phyloP scores from a whole-genome alignment of 2,888 invertebrate genomes.

The Spicauda simplicius region DNA sequence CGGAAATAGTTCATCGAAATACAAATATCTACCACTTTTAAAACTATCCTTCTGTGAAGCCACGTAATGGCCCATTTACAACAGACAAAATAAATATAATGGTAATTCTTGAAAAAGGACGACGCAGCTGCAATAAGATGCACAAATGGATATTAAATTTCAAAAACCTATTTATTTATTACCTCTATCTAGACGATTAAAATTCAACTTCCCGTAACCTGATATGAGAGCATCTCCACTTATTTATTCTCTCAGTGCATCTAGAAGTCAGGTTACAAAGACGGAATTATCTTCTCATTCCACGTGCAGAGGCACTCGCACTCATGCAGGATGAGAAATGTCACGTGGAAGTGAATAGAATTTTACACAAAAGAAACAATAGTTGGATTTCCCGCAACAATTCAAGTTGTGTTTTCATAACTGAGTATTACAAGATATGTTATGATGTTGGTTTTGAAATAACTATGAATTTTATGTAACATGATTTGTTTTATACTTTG shows the following conservation, averaged over 20 bases:
- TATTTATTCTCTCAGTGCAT: constrained; percentile 12
- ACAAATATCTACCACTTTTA: too few species aligned
- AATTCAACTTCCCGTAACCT: neutral
- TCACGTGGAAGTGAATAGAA: constrained; percentile 10
- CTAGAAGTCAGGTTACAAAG: constrained; percentile 5
- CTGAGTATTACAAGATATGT: neutral
- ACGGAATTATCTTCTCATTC: constrained; percentile 17
- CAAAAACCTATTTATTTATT: too few species aligned
- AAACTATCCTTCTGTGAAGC: too few species aligned
- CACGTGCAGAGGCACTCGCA: constrained; percentile 12
- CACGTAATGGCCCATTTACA: too few species aligned
- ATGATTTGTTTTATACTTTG: neutral
- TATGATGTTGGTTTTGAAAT: neutral
- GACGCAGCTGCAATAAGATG: too few species aligned
- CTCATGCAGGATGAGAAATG: constrained; percentile 10
- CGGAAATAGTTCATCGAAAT: too few species aligned
- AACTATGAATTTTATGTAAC: neutral
- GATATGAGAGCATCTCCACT: neutral
- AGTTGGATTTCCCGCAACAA: neutral
- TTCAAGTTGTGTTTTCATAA: neutral
- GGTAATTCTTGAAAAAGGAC: too few species aligned
- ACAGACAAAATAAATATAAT: too few species aligned
- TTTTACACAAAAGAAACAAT: neutral
- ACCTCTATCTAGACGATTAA: neutral
- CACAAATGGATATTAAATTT: too few species aligned